Conservation (phyloP, 2,113 vertebrate species). For the Ageneiosus marmoratus region DNA sequence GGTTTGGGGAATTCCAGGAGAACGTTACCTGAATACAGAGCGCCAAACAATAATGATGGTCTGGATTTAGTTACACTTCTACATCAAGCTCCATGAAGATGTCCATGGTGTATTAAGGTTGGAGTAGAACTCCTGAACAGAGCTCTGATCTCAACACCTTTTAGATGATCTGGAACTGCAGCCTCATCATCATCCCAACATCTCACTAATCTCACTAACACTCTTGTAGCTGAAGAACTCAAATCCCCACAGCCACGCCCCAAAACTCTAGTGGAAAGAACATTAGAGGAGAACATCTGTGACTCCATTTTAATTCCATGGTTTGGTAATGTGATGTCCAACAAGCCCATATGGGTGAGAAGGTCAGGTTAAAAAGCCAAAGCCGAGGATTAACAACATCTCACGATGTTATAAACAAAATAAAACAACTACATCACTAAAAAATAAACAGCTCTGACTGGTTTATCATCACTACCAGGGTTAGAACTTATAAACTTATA, state of each 20-base stretch:
- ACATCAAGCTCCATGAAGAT: no score
- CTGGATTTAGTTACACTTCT: not conserved
- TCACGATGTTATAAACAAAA: not conserved
- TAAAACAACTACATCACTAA: no score
- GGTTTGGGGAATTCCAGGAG: not conserved
- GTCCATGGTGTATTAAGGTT: not conserved
- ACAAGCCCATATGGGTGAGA: not conserved
- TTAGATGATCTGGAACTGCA: not conserved
- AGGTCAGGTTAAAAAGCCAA: no score
- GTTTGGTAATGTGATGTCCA: not conserved
- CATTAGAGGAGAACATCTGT: not conserved
- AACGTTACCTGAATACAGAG: not conserved
- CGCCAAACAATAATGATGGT: not conserved
- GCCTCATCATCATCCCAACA: no score
- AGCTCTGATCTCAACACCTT: not conserved
- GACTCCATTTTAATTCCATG: not conserved
- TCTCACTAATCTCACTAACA: no score
- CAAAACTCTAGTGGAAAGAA: not conserved
- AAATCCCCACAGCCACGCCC: not conserved
- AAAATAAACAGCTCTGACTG: no score
- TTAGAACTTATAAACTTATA: not conserved
- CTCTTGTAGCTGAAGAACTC: not conserved
- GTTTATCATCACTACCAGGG: no score
- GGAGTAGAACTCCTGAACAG: not conserved
- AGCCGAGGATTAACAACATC: no score